Conservation (phyloP, 92 coral and sea anemone genomes). For the Umimayanthus chanpuru region DNA sequence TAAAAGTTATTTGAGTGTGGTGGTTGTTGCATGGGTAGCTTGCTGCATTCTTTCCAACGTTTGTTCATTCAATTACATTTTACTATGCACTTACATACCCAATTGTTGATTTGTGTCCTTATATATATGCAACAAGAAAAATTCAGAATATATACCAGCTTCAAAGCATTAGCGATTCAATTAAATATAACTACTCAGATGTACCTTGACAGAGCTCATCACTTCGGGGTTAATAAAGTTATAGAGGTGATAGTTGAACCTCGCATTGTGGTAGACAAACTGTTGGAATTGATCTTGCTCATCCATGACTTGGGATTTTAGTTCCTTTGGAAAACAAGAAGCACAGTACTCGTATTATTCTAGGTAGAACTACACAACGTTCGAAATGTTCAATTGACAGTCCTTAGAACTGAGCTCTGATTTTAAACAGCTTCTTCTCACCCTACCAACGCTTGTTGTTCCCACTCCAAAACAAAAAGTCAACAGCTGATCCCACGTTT, state of each 20-base stretch:
- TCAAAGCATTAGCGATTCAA: not conserved
- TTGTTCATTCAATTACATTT: too few relatives aligned
- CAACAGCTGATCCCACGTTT: not conserved
- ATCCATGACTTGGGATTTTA: slow-evolving; percentile 53
- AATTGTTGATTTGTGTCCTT: too few relatives aligned
- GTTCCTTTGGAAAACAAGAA: slow-evolving; percentile 46
- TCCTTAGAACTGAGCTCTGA: too few relatives aligned
- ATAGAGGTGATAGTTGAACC: slow-evolving; percentile 56
- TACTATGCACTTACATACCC: too few relatives aligned
- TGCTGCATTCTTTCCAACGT: too few relatives aligned
- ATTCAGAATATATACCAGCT: not conserved
- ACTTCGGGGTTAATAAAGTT: slow-evolving; percentile 72
- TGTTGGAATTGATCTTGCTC: slow-evolving; percentile 75
- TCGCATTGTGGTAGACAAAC: slow-evolving; percentile 71
- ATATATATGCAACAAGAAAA: too few relatives aligned
- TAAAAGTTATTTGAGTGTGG: too few relatives aligned
- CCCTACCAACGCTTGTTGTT: too few relatives aligned
- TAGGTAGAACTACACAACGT: too few relatives aligned
- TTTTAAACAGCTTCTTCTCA: too few relatives aligned
- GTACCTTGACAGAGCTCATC: slow-evolving; percentile 63
- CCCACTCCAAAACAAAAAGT: not conserved
- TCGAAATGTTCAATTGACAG: too few relatives aligned
- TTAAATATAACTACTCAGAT: not conserved
- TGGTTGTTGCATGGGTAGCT: too few relatives aligned
- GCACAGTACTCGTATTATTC: not conserved